Evolutionary conservation across 2,113 vertebrate genomes (phyloP), one percentile per base, ranked within the genome.

Genomic region (Marmota flaviventris): DNA sequence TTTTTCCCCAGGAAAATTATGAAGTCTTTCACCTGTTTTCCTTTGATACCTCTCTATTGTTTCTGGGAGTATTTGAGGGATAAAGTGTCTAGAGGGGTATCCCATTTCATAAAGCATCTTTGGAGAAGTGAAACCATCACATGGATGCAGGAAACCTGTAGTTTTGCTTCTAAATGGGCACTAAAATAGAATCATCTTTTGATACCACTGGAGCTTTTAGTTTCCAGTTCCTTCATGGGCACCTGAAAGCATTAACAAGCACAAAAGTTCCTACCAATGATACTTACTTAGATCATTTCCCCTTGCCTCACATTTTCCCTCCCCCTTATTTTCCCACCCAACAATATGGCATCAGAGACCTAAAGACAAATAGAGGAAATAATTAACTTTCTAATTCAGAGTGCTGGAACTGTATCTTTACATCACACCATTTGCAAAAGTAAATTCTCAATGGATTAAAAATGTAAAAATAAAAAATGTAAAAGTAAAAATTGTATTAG

Each of bases 401-500:
- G 17, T n/a, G 32, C 14, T 34, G 32, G 32, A 34, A 14, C 67
- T 69, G 32, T 69, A 32, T 90, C 27, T 51, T 91, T 58, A 77
- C 45, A 25, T 67, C 5, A 45, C 18, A 84, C 29, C 58, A n/a
- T 27, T 91, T 39, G 45, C 29, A 65, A 79, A 84, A 75, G 87
- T 90, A 94, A 95, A 92, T 92, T 94, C 56, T 14, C 67, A 42
- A 70, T 79, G 34, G 17, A 81, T 90, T 84, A 84, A 92, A 96
- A 93, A 45, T 84, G 10, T 45, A 85, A 81, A 92, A 89, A 22
- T 81, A 45, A 45, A 70, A 93, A 91, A n/a, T 25, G 32, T 6
- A 92, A 73, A n/a, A 25, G 13, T 82, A 2, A 87, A 77, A 82
- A n/a, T 67, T 90, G 73, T 77, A 82, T 56, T 73, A 82, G 77